Evolutionary conservation across 2,888 invertebrate species (phyloP).

Genomic region (Drosophila acutilabella): DNA sequence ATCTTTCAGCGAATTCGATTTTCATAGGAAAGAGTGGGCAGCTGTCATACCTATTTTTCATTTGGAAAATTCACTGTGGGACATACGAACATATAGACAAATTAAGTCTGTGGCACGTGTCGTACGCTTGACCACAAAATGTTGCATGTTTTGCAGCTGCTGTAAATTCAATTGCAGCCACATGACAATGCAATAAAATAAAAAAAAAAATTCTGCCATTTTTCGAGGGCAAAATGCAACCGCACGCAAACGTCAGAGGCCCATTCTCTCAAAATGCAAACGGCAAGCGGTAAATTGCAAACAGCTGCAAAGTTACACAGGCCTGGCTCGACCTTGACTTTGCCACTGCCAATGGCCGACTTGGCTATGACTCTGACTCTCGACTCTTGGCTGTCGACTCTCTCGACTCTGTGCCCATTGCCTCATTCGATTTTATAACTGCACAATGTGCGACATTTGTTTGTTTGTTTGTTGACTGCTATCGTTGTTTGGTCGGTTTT

Average conservation of each 20-base stretch:
- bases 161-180: slow-evolving; percentile 68
- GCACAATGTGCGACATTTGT: slow-evolving; percentile 31
- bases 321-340: slow-evolving; percentile 67
- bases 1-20: slow-evolving; percentile 33
- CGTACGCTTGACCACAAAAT: slow-evolving; percentile 64
- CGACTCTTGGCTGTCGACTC: not conserved
- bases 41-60: slow-evolving; percentile 33
- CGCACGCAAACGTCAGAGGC: slow-evolving; percentile 47
- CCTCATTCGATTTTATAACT: slow-evolving; percentile 44
- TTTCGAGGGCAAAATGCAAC: slow-evolving; percentile 50
- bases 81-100: slow-evolving; percentile 3
- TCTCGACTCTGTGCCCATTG: slow-evolving; percentile 34
- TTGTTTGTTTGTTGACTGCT: slow-evolving; percentile 37
- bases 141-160: slow-evolving; percentile 68
- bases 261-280: slow-evolving; percentile 1
- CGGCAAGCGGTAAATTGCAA: slow-evolving; percentile 24
- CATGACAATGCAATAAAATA: slow-evolving; percentile 76
- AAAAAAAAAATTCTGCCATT: slow-evolving; percentile 29
- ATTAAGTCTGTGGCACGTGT: slow-evolving; percentile 57
- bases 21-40: slow-evolving; percentile 2
- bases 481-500: slow-evolving; percentile 16
- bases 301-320: slow-evolving; percentile 59
- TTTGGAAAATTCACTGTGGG: slow-evolving; percentile 2
- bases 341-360: slow-evolving; percentile 53
- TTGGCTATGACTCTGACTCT: slow-evolving; percentile 16